A percentile compares a stretch with the other conserved stretches of the same genome.
Evolutionary conservation across 2,113 vertebrate genomes (phyloP).

Genomic region (Suricata suricatta): DNA sequence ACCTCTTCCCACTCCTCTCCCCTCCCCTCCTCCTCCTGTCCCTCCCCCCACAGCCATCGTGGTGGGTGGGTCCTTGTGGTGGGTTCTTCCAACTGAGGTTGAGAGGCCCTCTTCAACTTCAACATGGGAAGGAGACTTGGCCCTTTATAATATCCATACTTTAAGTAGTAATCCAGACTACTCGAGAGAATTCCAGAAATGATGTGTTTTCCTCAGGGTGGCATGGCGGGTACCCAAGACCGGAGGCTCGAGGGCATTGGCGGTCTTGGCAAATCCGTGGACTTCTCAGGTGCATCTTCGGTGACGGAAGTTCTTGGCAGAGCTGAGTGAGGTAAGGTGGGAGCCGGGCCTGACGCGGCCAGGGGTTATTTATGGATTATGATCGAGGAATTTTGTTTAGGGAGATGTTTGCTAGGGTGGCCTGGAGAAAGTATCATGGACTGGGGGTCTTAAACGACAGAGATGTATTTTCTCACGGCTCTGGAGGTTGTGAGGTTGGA

Average conservation of each 20-base stretch:
- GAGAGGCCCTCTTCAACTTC: not conserved
- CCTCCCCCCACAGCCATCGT: accelerated
- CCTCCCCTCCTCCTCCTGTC: no score
- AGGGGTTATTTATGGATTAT: not conserved
- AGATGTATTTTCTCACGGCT: not conserved
- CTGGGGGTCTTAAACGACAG: not conserved
- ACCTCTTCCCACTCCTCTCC: no score
- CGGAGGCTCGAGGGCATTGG: not conserved
- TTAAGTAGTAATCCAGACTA: not conserved
- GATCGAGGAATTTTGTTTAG: not conserved
- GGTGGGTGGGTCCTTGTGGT: not conserved
- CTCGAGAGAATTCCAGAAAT: not conserved
- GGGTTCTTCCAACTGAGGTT: not conserved
- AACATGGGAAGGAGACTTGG: not conserved
- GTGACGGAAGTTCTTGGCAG: not conserved
- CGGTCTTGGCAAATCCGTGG: not conserved
- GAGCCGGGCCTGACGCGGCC: not conserved
- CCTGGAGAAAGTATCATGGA: not conserved
- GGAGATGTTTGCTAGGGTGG: not conserved
- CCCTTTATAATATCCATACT: not conserved
- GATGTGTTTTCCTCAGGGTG: not conserved
- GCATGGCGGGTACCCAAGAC: accelerated
- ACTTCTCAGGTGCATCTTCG: not conserved
- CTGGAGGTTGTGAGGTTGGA: not conserved
- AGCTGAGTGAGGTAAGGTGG: not conserved